Conservation (phyloP, 2,888 invertebrate species). For the Tanypteryx hageni region DNA sequence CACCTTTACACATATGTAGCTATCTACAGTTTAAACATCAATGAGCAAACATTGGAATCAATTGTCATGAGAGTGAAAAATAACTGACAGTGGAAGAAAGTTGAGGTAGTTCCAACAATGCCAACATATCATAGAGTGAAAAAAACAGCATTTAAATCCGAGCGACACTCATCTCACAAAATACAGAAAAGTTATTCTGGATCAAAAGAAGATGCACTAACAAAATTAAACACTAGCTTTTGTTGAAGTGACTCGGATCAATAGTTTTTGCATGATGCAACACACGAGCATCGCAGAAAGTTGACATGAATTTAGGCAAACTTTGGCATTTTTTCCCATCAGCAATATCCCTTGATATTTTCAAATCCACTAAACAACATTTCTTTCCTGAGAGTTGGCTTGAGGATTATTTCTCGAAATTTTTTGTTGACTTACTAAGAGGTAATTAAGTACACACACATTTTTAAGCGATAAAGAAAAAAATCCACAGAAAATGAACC, state of each 20-base stretch:
- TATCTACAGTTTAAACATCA: conserved; percentile 10
- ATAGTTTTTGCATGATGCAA: conserved; percentile 19
- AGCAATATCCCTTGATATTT: conserved; percentile 30
- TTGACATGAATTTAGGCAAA: conserved; percentile 57
- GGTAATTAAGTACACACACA: conserved; percentile 40
- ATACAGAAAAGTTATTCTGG: conserved; percentile 47
- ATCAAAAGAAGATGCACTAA: conserved; percentile 12
- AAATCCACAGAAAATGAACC: conserved; percentile 15
- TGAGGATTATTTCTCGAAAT: conserved; percentile 37
- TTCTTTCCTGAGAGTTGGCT: conserved; percentile 30
- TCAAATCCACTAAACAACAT: neutral
- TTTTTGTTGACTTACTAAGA: conserved; percentile 32
- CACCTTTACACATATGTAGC: neutral
- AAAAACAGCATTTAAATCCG: conserved; percentile 46
- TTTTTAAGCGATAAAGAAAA: conserved; percentile 23
- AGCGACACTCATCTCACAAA: conserved; percentile 15
- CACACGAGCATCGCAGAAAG: conserved; percentile 25
- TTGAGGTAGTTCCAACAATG: conserved; percentile 53
- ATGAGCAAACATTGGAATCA: conserved; percentile 52
- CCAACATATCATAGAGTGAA: conserved; percentile 51
- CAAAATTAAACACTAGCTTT: conserved; percentile 42
- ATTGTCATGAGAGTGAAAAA: conserved; percentile 46
- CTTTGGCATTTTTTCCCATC: conserved; percentile 50
- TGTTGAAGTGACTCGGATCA: neutral
- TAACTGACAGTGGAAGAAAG: conserved; percentile 52